Evolutionary conservation across 2,888 invertebrate species (phyloP), one percentile per base, ranked within the genome.

Genomic region (Phyto melanocephala): DNA sequence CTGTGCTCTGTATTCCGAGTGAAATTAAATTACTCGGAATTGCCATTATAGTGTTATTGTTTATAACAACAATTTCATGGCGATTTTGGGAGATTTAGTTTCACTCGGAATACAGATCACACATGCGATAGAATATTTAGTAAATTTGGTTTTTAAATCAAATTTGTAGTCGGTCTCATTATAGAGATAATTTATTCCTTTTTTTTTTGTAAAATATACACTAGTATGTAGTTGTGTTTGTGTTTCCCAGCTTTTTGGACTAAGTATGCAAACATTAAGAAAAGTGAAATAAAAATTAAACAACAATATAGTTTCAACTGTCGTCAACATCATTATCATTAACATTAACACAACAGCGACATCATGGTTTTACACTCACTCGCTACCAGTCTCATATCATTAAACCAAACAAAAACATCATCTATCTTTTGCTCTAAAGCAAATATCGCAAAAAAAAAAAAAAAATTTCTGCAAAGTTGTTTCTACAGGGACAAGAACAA

Each of bases 391-490:
- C 24, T n/a, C 56, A 42, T 50, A 50, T 42, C 37, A 45, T 67
- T 60, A 58, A 45, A 35, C 6, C 35, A 50, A 58, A 76, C 28
- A 28, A n/a, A n/a, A n/a, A n/a, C 24, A 58, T 58, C 50, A 68
- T 68, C 40, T 20, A 67, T 47, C 42, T 67, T 10, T 24, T 40
- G 28, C 50, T 50, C 10, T 22, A 76, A 24, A 24, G 47, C 11
- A 24, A 35, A 50, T 63, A 45, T 22, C 20, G 5, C 33, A 45
- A 35, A 74, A n/a, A n/a, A n/a, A n/a, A n/a, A n/a, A n/a, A n/a
- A n/a, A n/a, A 47, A 63, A 20, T 77, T 72, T 81, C 81, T 81
- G 81, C 56, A 81, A 81, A 81, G 81, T 77, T 81, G 22, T 33
- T 81, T 72, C 77, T 45, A 50, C 28, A 67, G 81, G 72, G 81